Evolutionary conservation across 2,888 invertebrate species (phyloP).

Genomic region (Cecidostiba fungosa): DNA sequence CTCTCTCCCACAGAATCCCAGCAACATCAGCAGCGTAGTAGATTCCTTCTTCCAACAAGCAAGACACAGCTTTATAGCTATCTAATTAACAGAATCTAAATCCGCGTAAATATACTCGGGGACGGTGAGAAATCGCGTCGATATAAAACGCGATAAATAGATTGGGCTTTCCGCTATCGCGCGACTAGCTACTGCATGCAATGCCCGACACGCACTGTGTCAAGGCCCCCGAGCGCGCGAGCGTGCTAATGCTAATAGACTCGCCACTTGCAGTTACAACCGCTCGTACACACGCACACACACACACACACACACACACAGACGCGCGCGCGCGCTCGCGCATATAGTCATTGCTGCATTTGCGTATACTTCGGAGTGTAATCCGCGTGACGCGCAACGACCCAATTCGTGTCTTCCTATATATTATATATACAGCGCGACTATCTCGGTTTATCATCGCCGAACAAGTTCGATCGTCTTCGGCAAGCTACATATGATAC

Average conservation of each 20-base stretch:
- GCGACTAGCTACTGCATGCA: conserved; percentile 68
- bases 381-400: conserved; percentile 71
- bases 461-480: background rate
- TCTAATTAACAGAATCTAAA: conserved; percentile 11
- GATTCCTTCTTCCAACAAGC: background rate
- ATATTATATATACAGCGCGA: background rate
- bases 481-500: background rate
- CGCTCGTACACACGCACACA: background rate
- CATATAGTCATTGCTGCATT: background rate
- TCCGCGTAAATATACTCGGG: background rate
- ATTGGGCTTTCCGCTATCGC: conserved; percentile 79
- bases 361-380: conserved; percentile 67
- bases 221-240: conserved; percentile 75
- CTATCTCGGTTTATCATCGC: background rate
- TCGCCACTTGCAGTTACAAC: conserved; percentile 45
- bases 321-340: too few relatives aligned
- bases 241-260: conserved; percentile 76
- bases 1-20: background rate
- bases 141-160: conserved; percentile 78
- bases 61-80: background rate
- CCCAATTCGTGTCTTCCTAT: conserved; percentile 73
- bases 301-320: too few relatives aligned
- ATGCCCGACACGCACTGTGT: conserved; percentile 79
- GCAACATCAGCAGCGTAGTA: too few relatives aligned
- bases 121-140: conserved; percentile 71